These are phyloP conservation scores for Synergus laeviventris DNA, from an alignment of 2,888 invertebrate species.

Conservation along the genomic window DNA sequence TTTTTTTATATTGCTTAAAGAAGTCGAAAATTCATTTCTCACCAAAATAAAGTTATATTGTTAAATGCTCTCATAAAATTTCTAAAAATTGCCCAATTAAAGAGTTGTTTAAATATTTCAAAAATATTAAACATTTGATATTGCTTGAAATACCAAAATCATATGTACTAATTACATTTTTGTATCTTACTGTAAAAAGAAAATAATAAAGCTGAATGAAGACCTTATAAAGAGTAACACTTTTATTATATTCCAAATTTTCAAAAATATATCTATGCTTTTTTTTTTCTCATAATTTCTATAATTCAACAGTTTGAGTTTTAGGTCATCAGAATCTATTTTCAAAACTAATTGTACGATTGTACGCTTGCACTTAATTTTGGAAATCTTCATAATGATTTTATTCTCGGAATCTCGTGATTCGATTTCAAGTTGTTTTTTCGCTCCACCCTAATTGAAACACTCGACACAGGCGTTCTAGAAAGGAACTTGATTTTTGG, in stretches of 20 bases:
- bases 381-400: background rate
- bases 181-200: constrained; percentile 27
- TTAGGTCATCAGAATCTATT: background rate
- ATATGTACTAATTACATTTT: background rate
- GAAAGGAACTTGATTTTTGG: constrained; percentile 61
- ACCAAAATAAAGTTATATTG: background rate
- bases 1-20: background rate
- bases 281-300: background rate
- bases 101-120: constrained; percentile 3
- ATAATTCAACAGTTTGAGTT: background rate
- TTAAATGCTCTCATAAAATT: background rate
- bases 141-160: background rate
- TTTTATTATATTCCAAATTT: constrained; percentile 13
- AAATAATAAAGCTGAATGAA: constrained; percentile 26
- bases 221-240: constrained; percentile 27
- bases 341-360: background rate
- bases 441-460: constrained; percentile 30
- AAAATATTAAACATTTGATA: background rate
- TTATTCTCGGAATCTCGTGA: background rate
- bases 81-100: background rate
- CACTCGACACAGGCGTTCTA: background rate
- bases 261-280: background rate
- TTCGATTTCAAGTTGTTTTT: background rate
- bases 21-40: background rate
- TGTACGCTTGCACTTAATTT: background rate